A percentile compares a stretch with the other conserved stretches of the same genome.
These are phyloP conservation scores for Cartodere bifasciata DNA, from an alignment of 2,888 invertebrate species.

Conservation along the genomic window DNA sequence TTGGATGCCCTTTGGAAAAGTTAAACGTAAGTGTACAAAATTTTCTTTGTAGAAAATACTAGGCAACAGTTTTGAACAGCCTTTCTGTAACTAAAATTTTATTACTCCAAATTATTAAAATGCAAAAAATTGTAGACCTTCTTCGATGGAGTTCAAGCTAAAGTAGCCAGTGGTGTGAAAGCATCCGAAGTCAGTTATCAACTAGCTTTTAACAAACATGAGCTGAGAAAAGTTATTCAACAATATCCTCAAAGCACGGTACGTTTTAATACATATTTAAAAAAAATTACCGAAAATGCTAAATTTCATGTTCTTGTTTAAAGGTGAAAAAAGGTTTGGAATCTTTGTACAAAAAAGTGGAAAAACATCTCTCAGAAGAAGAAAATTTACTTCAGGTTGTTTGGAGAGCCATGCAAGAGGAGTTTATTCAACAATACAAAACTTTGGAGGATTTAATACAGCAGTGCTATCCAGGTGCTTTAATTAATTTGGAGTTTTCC, in stretches of 20 bases:
- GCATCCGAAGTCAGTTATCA: slow-evolving; percentile 97
- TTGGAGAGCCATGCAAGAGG: slow-evolving; percentile 99
- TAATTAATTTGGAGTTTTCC: slow-evolving; percentile 85
- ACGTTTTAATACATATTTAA: too few relatives aligned
- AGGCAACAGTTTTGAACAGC: too few relatives aligned
- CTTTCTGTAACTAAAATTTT: too few relatives aligned
- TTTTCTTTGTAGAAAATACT: too few relatives aligned
- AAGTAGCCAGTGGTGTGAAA: slow-evolving; percentile 87
- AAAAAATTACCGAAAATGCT: background rate
- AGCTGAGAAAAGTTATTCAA: slow-evolving; percentile 85
- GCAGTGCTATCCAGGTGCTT: slow-evolving; percentile 92
- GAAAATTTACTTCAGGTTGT: slow-evolving; percentile 91
- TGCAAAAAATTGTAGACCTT: slow-evolving; percentile 56
- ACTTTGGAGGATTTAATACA: slow-evolving; percentile 85
- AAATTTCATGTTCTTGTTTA: slow-evolving; percentile 9
- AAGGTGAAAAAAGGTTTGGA: slow-evolving; percentile 87
- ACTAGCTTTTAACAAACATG: slow-evolving; percentile 93
- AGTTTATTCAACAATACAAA: slow-evolving; percentile 94
- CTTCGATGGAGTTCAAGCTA: slow-evolving; percentile 92
- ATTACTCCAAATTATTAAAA: background rate
- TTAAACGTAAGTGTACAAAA: slow-evolving; percentile 53
- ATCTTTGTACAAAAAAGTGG: slow-evolving; percentile 87
- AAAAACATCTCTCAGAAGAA: slow-evolving; percentile 93
- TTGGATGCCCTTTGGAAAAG: slow-evolving; percentile 86
- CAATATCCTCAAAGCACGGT: slow-evolving; percentile 73